Evolutionary conservation across 2,113 vertebrate genomes (phyloP).

Genomic region (Fregetta grallaria): DNA sequence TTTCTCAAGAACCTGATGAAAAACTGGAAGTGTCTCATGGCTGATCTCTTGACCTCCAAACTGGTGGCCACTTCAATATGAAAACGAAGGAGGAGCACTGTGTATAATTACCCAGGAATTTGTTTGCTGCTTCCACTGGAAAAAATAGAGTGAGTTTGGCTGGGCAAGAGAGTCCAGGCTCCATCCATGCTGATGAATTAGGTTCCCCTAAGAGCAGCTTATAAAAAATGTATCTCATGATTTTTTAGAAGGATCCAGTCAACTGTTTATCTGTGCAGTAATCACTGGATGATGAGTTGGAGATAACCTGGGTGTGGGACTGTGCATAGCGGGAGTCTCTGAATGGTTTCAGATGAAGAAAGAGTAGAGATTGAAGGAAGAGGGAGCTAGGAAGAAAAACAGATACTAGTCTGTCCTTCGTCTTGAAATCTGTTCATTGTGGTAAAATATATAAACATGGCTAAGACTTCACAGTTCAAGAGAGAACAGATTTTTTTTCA

Average conservation of each 20-base stretch:
- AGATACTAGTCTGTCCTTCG: constrained; percentile 57
- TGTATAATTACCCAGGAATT: neutral
- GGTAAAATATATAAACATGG: constrained; percentile 54
- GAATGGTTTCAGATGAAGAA: constrained; percentile 40
- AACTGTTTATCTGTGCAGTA: constrained; percentile 31
- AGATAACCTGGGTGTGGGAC: neutral
- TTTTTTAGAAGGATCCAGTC: constrained; percentile 26
- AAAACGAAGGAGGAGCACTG: neutral
- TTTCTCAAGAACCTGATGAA: neutral
- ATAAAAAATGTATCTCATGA: constrained; percentile 17
- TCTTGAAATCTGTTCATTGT: constrained; percentile 56
- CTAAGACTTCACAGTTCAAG: neutral
- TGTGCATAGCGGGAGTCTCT: neutral
- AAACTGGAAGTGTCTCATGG: neutral
- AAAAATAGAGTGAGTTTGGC: neutral
- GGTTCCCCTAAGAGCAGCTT: constrained; percentile 24
- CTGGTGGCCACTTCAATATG: neutral
- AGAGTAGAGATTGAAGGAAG: constrained; percentile 8
- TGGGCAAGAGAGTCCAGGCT: neutral
- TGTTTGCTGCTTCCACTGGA: neutral
- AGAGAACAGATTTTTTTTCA: constrained; percentile 30
- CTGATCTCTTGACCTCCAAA: constrained; percentile 17
- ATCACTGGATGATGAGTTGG: constrained; percentile 38
- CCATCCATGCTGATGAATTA: neutral
- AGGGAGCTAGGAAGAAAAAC: constrained; percentile 44